These are phyloP conservation scores for Nomada fucata DNA, from an alignment of 2,888 invertebrate genomes.

Conservation along the genomic window DNA sequence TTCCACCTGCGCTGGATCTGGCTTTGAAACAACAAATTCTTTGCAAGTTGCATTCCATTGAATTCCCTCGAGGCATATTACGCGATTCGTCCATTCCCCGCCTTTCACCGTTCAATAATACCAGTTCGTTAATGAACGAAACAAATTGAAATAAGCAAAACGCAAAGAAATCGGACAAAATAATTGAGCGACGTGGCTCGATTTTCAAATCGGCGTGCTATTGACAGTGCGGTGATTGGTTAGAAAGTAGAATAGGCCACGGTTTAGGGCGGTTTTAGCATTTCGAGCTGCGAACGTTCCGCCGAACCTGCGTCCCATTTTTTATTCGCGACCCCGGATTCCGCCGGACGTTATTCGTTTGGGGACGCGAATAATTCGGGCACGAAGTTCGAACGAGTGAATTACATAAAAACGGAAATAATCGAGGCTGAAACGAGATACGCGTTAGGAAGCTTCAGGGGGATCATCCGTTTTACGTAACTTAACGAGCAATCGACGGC, in stretches of 20 bases:
- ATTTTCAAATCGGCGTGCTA: too few relatives aligned
- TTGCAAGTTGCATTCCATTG: neutral
- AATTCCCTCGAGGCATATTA: neutral
- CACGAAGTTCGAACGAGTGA: neutral
- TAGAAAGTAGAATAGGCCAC: too few relatives aligned
- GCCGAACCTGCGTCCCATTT: neutral
- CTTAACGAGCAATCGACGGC: slow-evolving; percentile 8
- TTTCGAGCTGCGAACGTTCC: too few relatives aligned
- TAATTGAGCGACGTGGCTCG: too few relatives aligned
- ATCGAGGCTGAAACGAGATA: neutral
- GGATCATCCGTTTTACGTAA: slow-evolving; percentile 15
- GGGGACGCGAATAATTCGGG: neutral
- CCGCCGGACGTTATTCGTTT: neutral
- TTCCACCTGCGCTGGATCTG: neutral
- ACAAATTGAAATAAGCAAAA: too few relatives aligned
- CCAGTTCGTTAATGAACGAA: too few relatives aligned
- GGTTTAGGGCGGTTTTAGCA: too few relatives aligned
- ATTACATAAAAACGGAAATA: neutral
- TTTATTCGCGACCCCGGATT: neutral
- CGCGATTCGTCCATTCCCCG: neutral
- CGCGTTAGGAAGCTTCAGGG: too few relatives aligned
- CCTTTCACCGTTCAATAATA: neutral
- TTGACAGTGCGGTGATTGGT: too few relatives aligned
- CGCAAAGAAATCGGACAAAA: too few relatives aligned
- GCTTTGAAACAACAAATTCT: neutral